Base-by-base conservation (phyloP, 2,113 vertebrate genomes). In the Brevimyrus niger region DNA sequence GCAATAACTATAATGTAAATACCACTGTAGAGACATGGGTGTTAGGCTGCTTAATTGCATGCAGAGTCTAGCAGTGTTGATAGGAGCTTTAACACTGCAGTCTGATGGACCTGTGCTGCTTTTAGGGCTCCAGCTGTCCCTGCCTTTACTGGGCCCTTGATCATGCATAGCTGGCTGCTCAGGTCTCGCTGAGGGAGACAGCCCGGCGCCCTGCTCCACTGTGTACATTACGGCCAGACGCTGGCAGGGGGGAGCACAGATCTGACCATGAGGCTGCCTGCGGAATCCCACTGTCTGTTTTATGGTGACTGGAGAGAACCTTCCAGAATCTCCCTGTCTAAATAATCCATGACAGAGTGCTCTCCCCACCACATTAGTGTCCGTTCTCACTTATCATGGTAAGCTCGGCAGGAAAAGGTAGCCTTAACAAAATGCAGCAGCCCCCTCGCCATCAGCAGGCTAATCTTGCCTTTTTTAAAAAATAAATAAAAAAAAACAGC, bases 341-440 rank as follows among this genome's bases (percentile, higher is more conserved):
- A 93, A 93, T 92, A 92, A 91, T 87, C 88, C 89, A 92, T 92
- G 92, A 93, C 90, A 91, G 89, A 93, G 88, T 93, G 90, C 87
- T 90, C 91, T 92, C 86, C 90, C 86, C 87, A 55, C 69, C 90
- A 80, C 90, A 91, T 91, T 92, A 92, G 90, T 89, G 84, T 48
- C 89, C 88, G 83, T 8, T 76, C 83, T 89, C 90, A 91, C 91
- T 93, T 92, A 93, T 93, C 92, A 92, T 87, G 46, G 88, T 91
- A 91, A 87, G 88, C 82, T 89, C 84, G 42, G 82, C 23, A 46
- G 87, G 58, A 88, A 90, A 55, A 65, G 73, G 76, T 53, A 87
- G 84, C 88, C 80, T 91, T 90, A 93, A 92, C 90, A 90, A 89
- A 91, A 91, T 90, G 89, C 90, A 90, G 91, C 83, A 86, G 88